phyloP scores from a whole-genome alignment of 2,797 vertebrate species.

The Craterocephalus amniculus region DNA sequence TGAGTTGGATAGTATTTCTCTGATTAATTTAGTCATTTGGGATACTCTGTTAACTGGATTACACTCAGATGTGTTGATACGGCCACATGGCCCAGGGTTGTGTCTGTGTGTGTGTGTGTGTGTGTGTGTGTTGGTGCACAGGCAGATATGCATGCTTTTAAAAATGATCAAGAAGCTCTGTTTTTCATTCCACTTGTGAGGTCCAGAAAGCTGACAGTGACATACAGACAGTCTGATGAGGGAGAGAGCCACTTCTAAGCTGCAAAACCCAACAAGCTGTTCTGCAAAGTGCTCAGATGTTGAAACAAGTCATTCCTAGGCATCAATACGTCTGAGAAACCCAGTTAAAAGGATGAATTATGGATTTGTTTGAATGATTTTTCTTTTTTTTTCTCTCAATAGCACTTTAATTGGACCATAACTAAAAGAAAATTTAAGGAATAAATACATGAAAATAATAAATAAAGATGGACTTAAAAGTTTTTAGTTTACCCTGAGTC shows the following conservation, averaged over 20 bases:
- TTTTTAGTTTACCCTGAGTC: no score
- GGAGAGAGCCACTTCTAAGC: constrained; percentile 18
- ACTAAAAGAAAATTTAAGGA: neutral
- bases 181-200: constrained; percentile 74
- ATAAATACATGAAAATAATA: neutral
- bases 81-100: constrained; percentile 77
- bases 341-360: neutral
- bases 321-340: constrained; percentile 1
- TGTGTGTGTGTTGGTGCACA: constrained; percentile 45
- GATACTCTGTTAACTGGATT: constrained; percentile 84
- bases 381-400: neutral
- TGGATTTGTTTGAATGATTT: neutral
- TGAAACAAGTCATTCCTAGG: constrained; percentile 11
- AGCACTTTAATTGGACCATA: neutral
- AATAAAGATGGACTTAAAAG: no score
- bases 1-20: constrained; percentile 79
- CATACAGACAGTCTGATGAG: constrained; percentile 27
- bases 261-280: constrained; percentile 5
- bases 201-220: constrained; percentile 51
- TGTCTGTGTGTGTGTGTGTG: constrained; percentile 48
- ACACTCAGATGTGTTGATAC: constrained; percentile 82
- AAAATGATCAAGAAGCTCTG: constrained; percentile 52
- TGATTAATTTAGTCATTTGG: constrained; percentile 86
- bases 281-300: constrained; percentile 14
- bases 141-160: constrained; percentile 46